These are phyloP conservation scores for Busseola fusca DNA, from an alignment of 2,888 invertebrate genomes.

Conservation along the genomic window DNA sequence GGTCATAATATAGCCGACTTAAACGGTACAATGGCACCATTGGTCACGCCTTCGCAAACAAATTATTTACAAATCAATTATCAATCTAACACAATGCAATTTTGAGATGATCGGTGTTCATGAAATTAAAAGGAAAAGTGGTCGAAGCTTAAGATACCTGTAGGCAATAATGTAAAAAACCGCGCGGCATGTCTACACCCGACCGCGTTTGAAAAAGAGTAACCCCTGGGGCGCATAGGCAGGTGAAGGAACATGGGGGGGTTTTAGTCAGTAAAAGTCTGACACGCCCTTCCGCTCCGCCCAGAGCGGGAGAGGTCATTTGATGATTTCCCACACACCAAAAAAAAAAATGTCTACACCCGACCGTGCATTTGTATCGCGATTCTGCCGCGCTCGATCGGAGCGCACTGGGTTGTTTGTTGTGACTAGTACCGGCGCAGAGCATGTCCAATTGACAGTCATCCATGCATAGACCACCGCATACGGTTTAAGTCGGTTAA, in stretches of 20 bases:
- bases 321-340: no score
- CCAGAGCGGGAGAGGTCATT: no score
- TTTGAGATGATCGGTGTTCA: background rate
- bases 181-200: background rate
- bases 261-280: no score
- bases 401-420: background rate
- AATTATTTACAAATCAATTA: constrained; percentile 29
- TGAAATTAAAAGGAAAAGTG: background rate
- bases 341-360: no score
- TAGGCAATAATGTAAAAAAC: background rate
- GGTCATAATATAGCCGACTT: constrained; percentile 2
- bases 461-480: background rate
- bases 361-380: background rate
- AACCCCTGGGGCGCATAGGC: no score
- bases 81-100: constrained; percentile 32
- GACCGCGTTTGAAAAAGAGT: no score
- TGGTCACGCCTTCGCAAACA: constrained; percentile 23
- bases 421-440: background rate
- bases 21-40: constrained; percentile 7
- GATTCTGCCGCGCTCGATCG: background rate
- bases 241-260: no score
- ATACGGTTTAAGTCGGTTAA: background rate
- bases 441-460: background rate
- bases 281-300: no score
- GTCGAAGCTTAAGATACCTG: no score